phyloP scores from a whole-genome alignment of 1,140 invertebrate species.

The Drosophila repleta region DNA sequence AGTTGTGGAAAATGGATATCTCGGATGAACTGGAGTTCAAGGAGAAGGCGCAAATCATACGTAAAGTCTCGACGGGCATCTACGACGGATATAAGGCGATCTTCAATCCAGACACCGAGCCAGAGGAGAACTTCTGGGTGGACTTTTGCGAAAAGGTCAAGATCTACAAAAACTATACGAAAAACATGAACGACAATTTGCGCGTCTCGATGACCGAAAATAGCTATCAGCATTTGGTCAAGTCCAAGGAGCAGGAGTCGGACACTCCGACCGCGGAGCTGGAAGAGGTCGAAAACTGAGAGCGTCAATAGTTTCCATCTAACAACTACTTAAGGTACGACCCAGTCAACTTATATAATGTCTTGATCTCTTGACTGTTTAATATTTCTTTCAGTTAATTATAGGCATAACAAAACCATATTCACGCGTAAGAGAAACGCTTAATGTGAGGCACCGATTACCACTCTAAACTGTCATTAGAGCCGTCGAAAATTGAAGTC shows the following conservation, averaged over 20 bases:
- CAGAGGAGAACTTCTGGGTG: constrained; percentile 86
- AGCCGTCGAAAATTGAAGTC: constrained; percentile 8
- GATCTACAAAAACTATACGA: constrained; percentile 86
- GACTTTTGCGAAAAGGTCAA: constrained; percentile 86
- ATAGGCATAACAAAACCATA: constrained; percentile 12
- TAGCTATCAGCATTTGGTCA: constrained; percentile 56
- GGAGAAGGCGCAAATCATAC: constrained; percentile 87
- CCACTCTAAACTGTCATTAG: neutral
- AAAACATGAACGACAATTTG: constrained; percentile 85
- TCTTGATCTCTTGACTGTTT: no score
- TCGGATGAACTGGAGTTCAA: constrained; percentile 87
- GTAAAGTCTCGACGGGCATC: constrained; percentile 87
- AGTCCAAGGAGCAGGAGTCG: constrained; percentile 29
- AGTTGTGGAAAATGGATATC: constrained; percentile 88
- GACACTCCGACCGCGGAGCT: neutral
- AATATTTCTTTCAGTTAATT: constrained; percentile 22
- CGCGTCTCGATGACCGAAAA: constrained; percentile 84
- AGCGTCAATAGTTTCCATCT: constrained; percentile 22
- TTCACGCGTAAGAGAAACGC: constrained; percentile 7
- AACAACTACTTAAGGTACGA: constrained; percentile 25
- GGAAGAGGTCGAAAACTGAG: constrained; percentile 10
- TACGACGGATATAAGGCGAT: constrained; percentile 86
- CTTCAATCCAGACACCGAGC: constrained; percentile 63
- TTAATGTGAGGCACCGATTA: constrained; percentile 12
- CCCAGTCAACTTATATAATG: neutral